Evolutionary conservation across 2,797 vertebrate genomes (phyloP).

Genomic region (Myotis daubentonii): DNA sequence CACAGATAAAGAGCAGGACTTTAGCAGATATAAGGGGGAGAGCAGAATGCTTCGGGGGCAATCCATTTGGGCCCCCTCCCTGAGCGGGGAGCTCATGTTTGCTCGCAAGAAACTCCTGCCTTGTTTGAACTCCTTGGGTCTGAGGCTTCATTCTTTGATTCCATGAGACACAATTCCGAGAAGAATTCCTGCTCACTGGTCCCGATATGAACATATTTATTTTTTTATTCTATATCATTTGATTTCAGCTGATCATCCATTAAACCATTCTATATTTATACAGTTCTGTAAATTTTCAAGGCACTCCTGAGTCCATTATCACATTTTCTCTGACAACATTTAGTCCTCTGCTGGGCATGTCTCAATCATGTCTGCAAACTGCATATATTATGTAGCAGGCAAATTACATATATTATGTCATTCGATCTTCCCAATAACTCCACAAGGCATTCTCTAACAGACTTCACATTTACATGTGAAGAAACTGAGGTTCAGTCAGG

Average conservation of each 20-base stretch:
- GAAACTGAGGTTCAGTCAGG: not conserved
- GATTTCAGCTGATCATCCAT: constrained; percentile 1
- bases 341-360: not conserved
- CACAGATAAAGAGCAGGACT: too few relatives aligned
- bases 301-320: not conserved
- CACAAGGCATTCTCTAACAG: not conserved
- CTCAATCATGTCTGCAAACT: not conserved
- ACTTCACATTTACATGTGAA: not conserved
- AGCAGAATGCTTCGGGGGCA: too few relatives aligned
- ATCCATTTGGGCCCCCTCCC: too few relatives aligned
- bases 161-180: too few relatives aligned
- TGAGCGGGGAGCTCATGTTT: too few relatives aligned
- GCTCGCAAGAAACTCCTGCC: too few relatives aligned
- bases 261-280: not conserved
- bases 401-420: not conserved
- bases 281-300: not conserved
- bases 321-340: not conserved
- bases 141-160: too few relatives aligned
- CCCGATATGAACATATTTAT: not conserved
- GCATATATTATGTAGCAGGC: not conserved
- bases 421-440: not conserved
- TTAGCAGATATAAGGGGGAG: too few relatives aligned
- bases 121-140: too few relatives aligned
- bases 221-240: not conserved
- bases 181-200: too few relatives aligned